Percentiles rank a stretch among this genome's conserved stretches.
These are phyloP conservation scores for Boleophthalmus pectinirostris DNA, from an alignment of 2,113 vertebrate species.

Conservation along the genomic window DNA sequence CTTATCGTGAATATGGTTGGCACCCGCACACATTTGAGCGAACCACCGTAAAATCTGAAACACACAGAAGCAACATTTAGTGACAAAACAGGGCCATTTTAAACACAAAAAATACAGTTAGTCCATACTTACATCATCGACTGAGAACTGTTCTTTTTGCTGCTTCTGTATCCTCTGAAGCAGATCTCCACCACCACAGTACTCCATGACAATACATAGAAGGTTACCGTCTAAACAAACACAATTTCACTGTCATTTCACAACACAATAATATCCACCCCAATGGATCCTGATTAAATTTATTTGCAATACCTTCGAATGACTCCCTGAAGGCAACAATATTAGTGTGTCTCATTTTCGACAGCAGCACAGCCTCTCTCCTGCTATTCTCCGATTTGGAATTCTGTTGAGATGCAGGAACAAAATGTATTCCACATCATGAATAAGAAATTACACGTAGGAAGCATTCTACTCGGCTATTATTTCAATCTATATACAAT, in stretches of 20 bases:
- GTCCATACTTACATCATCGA: conserved; percentile 78
- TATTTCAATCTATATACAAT: conserved; percentile 21
- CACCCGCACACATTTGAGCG: conserved; percentile 87
- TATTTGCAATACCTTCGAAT: conserved; percentile 82
- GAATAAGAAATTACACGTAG: conserved; percentile 31
- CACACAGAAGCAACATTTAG: background rate
- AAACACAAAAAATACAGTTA: background rate
- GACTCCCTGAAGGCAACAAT: conserved; percentile 87
- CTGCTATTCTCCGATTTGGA: conserved; percentile 74
- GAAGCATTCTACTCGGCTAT: conserved; percentile 27
- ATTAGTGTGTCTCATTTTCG: conserved; percentile 90
- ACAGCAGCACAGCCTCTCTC: conserved; percentile 86
- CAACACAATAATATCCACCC: conserved; percentile 14
- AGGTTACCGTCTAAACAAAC: conserved; percentile 80
- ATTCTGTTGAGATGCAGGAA: conserved; percentile 72
- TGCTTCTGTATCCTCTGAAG: conserved; percentile 86
- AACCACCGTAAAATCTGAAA: conserved; percentile 90
- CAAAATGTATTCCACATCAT: conserved; percentile 13
- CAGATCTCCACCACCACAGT: conserved; percentile 89
- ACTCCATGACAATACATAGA: conserved; percentile 92
- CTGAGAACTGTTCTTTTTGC: conserved; percentile 79
- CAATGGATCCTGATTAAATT: background rate
- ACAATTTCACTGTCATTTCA: conserved; percentile 28
- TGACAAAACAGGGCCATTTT: background rate
- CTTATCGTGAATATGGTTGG: conserved; percentile 87